phyloP scores from a whole-genome alignment of 2,797 vertebrate genomes.

The Pagetopsis macropterus region DNA sequence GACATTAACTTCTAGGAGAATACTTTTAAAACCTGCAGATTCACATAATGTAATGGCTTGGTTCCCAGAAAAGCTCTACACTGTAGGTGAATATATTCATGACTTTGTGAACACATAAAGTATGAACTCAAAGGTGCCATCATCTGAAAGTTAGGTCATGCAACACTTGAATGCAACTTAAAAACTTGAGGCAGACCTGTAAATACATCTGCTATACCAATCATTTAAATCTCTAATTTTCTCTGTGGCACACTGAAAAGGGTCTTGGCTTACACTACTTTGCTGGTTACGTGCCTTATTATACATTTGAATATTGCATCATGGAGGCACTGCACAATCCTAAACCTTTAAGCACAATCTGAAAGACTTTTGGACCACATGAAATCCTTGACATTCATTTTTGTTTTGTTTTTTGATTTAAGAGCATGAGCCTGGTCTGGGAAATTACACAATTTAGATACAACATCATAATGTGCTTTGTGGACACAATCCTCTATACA shows the following conservation, averaged over 20 bases:
- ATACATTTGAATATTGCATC: not conserved
- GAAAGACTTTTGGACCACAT: not conserved
- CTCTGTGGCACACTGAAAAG: not conserved
- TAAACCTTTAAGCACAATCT: not conserved
- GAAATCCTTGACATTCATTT: not conserved
- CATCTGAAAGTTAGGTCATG: not conserved
- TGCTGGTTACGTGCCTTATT: not conserved
- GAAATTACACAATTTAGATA: not conserved
- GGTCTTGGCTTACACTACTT: not conserved
- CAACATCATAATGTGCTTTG: slow-evolving; percentile 5
- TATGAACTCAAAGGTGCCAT: not conserved
- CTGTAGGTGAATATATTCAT: slow-evolving; percentile 4
- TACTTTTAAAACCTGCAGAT: slow-evolving; percentile 13
- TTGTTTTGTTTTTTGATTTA: not conserved
- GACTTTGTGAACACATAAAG: slow-evolving; percentile 15
- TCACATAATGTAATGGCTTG: slow-evolving; percentile 19
- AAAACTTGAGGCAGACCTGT: too few species aligned
- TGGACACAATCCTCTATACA: not conserved
- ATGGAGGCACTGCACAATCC: not conserved
- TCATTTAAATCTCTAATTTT: slow-evolving; percentile 11
- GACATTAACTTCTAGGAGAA: slow-evolving; percentile 6
- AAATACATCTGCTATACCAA: not conserved
- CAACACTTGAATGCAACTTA: not conserved
- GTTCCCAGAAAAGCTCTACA: slow-evolving; percentile 15
- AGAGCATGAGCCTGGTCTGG: not conserved